A percentile compares a stretch with the other conserved stretches of the same genome.
phyloP scores from a whole-genome alignment of 2,888 invertebrate species.

The Crematogaster levior region DNA sequence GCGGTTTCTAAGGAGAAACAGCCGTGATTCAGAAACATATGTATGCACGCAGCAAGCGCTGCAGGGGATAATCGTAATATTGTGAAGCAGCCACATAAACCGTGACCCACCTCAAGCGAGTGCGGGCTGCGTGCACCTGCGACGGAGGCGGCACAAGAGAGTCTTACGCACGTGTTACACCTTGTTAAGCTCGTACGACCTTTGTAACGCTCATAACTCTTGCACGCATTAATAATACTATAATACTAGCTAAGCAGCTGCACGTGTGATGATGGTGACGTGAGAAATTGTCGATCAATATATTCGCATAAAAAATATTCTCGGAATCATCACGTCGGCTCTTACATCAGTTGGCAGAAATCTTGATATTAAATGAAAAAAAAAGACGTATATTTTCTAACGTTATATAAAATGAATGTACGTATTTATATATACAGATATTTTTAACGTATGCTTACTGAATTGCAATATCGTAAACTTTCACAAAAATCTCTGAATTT shows the following conservation, averaged over 20 bases:
- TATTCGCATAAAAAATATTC: background rate
- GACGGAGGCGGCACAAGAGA: background rate
- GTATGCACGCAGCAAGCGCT: constrained; percentile 14
- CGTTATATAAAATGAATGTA: background rate
- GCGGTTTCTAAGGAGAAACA: constrained; percentile 44
- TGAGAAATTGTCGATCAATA: background rate
- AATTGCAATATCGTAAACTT: background rate
- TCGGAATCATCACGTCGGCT: background rate
- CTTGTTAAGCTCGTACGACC: constrained; percentile 27
- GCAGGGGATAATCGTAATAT: constrained; percentile 45
- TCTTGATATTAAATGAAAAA: background rate
- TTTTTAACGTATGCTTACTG: background rate
- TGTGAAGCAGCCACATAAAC: constrained; percentile 32
- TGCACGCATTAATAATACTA: background rate
- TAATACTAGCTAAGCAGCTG: background rate
- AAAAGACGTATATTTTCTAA: background rate
- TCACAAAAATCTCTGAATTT: background rate
- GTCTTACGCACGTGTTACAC: constrained; percentile 36
- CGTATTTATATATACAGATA: background rate
- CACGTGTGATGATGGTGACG: background rate
- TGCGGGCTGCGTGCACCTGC: constrained; percentile 50
- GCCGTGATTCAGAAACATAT: constrained; percentile 45
- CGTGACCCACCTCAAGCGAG: constrained; percentile 52
- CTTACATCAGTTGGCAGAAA: background rate
- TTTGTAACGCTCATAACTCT: constrained; percentile 13